Percentiles rank a stretch among this genome's conserved stretches.
Evolutionary conservation across 1,140 invertebrate species (phyloP).

Genomic region (Papilio polyxenes): DNA sequence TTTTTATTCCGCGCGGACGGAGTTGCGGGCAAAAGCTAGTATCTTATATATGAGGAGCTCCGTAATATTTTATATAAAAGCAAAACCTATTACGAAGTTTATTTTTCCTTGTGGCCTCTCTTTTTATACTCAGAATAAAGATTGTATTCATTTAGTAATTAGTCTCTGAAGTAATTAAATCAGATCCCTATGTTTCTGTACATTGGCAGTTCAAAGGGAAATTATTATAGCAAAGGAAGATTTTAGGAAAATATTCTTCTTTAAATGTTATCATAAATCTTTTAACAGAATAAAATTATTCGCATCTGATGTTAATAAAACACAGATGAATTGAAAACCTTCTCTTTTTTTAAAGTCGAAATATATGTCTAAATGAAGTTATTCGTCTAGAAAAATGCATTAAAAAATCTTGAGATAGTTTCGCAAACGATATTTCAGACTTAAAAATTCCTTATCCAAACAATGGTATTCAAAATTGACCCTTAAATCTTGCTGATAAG

Average conservation of each 20-base stretch:
- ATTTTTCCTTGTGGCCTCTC: not conserved
- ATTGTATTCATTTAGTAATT: conserved; percentile 1
- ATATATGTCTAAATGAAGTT: too few relatives aligned
- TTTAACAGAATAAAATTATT: too few relatives aligned
- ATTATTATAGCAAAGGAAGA: not conserved
- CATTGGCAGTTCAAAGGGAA: not conserved
- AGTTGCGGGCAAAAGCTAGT: too few relatives aligned
- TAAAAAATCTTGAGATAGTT: too few relatives aligned
- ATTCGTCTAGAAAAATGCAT: too few relatives aligned
- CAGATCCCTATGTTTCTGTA: not conserved
- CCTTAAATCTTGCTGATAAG: not conserved
- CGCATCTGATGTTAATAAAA: too few relatives aligned
- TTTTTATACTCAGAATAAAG: not conserved
- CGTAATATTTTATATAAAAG: not conserved
- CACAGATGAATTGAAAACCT: too few relatives aligned
- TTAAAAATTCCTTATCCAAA: not conserved
- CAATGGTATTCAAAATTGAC: not conserved
- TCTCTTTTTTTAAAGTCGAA: too few relatives aligned
- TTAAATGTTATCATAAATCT: too few relatives aligned
- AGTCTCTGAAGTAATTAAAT: conserved; percentile 12
- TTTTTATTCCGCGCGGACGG: too few relatives aligned
- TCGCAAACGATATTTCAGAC: too few relatives aligned
- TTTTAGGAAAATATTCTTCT: not conserved
- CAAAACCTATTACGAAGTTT: not conserved
- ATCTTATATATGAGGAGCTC: too few relatives aligned